Evolutionary conservation across 2,113 vertebrate genomes (phyloP).

Genomic region (Thamnaconus septentrionalis): DNA sequence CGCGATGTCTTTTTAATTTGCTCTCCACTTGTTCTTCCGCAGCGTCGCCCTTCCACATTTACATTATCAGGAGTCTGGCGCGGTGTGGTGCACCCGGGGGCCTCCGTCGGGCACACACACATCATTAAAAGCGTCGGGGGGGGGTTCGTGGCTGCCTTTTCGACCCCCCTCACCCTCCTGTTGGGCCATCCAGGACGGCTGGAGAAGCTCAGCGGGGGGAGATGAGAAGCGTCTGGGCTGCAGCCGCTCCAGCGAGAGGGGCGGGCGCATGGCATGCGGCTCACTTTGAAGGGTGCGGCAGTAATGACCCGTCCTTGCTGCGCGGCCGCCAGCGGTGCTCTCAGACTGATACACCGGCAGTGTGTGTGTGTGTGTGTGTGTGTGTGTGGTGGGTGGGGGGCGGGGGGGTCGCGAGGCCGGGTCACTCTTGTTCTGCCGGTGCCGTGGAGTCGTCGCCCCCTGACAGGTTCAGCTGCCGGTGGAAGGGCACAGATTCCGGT

Average conservation of each 20-base stretch:
- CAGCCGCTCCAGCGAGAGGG: conserved; percentile 47
- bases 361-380: too few species aligned
- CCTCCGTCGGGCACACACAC: too few species aligned
- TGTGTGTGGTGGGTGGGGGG: too few species aligned
- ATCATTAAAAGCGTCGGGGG: conserved; percentile 46
- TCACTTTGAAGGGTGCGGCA: conserved; percentile 68
- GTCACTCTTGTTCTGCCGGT: conserved; percentile 67
- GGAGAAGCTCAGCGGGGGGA: conserved; percentile 59
- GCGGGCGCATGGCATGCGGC: conserved; percentile 43
- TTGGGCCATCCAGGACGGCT: conserved; percentile 49
- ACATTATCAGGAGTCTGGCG: conserved; percentile 51
- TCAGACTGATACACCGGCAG: conserved; percentile 57
- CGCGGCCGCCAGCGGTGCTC: conserved; percentile 60
- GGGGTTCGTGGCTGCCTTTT: conserved; percentile 41
- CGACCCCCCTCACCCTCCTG: conserved; percentile 29
- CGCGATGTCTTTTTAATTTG: conserved; percentile 5
- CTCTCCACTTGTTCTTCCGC: not conserved
- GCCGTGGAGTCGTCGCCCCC: conserved; percentile 40
- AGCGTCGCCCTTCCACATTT: conserved; percentile 25
- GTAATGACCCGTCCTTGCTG: conserved; percentile 73
- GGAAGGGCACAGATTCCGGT: conserved; percentile 49
- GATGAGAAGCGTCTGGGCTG: conserved; percentile 42
- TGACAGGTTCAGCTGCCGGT: conserved; percentile 57
- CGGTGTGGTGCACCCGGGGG: conserved; percentile 48
- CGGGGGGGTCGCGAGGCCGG: conserved; percentile 14